Percentiles rank a stretch among this genome's conserved stretches.
These are phyloP conservation scores for Strigamia transsilvanica DNA, from an alignment of 2,888 invertebrate genomes.

Conservation along the genomic window DNA sequence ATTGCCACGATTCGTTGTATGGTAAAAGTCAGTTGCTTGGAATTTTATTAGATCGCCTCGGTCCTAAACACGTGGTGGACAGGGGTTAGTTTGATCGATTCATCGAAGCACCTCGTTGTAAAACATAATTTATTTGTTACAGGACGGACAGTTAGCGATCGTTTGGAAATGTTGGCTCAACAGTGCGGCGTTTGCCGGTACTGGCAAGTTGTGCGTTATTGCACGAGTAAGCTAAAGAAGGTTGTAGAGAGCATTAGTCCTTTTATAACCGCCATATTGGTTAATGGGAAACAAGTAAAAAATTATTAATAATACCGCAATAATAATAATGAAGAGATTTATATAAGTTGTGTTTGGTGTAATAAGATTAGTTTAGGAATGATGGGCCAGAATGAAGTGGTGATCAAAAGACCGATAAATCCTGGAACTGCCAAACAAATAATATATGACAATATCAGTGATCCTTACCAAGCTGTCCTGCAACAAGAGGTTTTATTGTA, in stretches of 20 bases:
- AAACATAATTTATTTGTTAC: background rate
- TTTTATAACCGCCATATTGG: slow-evolving; percentile 95
- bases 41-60: slow-evolving; percentile 81
- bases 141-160: slow-evolving; percentile 70
- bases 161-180: slow-evolving; percentile 78
- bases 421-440: slow-evolving; percentile 93
- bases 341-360: slow-evolving; percentile 60
- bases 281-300: slow-evolving; percentile 93
- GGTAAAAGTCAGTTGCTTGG: slow-evolving; percentile 85
- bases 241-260: slow-evolving; percentile 98
- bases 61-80: slow-evolving; percentile 78
- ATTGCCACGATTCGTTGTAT: slow-evolving; percentile 76
- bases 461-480: slow-evolving; percentile 89
- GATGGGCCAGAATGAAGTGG: slow-evolving; percentile 91
- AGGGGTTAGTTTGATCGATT: slow-evolving; percentile 61
- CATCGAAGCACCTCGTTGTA: slow-evolving; percentile 54
- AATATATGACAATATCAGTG: slow-evolving; percentile 88
- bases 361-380: slow-evolving; percentile 87
- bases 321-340: background rate
- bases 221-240: slow-evolving; percentile 90
- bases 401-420: slow-evolving; percentile 97
- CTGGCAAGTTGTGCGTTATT: slow-evolving; percentile 94
- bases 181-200: slow-evolving; percentile 85
- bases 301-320: slow-evolving; percentile 1
- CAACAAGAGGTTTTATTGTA: slow-evolving; percentile 94